phyloP scores from a whole-genome alignment of 2,113 vertebrate species.

The Sceloporus tristichus region DNA sequence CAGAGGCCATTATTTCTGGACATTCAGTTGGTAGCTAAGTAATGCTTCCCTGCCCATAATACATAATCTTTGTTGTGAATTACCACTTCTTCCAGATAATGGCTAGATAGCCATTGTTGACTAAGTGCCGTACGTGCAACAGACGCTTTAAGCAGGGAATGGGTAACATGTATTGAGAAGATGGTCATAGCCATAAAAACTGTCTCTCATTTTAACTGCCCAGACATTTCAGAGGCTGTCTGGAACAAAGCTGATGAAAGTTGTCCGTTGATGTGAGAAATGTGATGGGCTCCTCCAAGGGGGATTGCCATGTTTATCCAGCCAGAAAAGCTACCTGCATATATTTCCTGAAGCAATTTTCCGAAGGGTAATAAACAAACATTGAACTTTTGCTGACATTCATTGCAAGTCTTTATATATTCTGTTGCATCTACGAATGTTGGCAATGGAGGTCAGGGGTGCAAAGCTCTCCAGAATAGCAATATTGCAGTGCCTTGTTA shows the following conservation, averaged over 20 bases:
- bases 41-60: constrained; percentile 37
- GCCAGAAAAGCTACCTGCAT: constrained; percentile 49
- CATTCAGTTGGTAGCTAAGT: constrained; percentile 47
- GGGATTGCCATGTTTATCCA: constrained; percentile 34
- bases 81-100: constrained; percentile 45
- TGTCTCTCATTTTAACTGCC: constrained; percentile 60
- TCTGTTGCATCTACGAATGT: constrained; percentile 34
- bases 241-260: constrained; percentile 47
- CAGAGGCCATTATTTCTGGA: constrained; percentile 45
- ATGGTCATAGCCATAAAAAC: constrained; percentile 52
- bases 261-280: constrained; percentile 31
- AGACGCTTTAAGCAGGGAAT: constrained; percentile 58
- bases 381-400: neutral
- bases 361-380: constrained; percentile 58
- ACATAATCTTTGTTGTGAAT: constrained; percentile 54
- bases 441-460: constrained; percentile 4
- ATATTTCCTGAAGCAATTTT: constrained; percentile 64
- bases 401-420: constrained; percentile 20
- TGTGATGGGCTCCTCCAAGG: constrained; percentile 28
- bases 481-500: neutral
- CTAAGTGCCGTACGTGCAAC: constrained; percentile 47
- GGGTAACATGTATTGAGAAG: constrained; percentile 37
- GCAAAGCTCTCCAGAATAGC: constrained; percentile 16
- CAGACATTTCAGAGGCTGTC: constrained; percentile 51
- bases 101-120: constrained; percentile 50